These are phyloP conservation scores for Gephyroberyx darwinii DNA, from an alignment of 2,797 vertebrate genomes.

Conservation along the genomic window DNA sequence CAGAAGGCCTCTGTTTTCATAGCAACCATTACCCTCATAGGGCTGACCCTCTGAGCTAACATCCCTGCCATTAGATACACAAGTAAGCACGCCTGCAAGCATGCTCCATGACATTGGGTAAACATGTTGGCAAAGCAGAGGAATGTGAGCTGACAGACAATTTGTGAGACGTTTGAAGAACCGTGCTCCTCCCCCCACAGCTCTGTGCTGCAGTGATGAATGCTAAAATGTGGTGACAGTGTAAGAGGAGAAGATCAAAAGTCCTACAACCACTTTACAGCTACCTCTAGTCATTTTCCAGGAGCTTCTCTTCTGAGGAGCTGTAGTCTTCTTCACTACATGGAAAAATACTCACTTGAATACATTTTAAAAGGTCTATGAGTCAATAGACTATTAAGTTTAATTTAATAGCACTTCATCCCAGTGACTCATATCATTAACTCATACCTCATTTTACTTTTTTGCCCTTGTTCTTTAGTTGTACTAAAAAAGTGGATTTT, in stretches of 20 bases:
- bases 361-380: neutral
- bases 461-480: no score
- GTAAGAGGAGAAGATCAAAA: neutral
- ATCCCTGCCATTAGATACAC: conserved; percentile 65
- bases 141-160: conserved; percentile 45
- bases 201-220: neutral
- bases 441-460: no score
- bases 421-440: neutral
- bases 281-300: neutral
- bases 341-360: neutral
- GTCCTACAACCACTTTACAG: neutral
- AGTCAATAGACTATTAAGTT: neutral
- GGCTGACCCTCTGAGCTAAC: conserved; percentile 72
- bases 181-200: neutral
- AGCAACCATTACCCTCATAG: conserved; percentile 64
- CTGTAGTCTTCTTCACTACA: neutral
- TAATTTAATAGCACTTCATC: neutral
- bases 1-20: conserved; percentile 81
- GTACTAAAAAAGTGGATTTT: no score
- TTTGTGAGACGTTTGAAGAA: no score
- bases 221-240: neutral
- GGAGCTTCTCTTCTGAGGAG: neutral
- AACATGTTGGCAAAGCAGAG: conserved; percentile 65
- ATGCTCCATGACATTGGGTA: conserved; percentile 61
- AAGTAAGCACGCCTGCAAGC: conserved; percentile 63